phyloP scores from a whole-genome alignment of 30 jellyfish, hydroid and myxozoan genomes.

The Rhopilema esculentum region DNA sequence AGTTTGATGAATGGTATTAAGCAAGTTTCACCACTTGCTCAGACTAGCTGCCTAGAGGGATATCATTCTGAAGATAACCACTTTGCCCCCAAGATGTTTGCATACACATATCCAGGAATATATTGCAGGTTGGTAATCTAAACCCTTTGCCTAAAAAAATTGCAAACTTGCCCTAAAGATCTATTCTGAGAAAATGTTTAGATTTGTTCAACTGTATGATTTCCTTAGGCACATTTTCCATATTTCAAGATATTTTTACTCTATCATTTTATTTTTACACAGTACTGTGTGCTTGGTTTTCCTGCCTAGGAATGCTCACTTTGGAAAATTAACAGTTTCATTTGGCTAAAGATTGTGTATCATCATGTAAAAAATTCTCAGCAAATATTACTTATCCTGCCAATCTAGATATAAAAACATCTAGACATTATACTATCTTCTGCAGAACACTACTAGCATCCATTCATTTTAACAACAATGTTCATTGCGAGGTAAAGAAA shows the following conservation, averaged over 20 bases:
- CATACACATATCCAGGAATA: slow-evolving; percentile 57
- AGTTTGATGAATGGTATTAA: slow-evolving; percentile 31
- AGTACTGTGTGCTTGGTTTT: slow-evolving; percentile 4
- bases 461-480: slow-evolving; percentile 37
- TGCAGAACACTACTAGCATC: slow-evolving; percentile 44
- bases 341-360: not conserved
- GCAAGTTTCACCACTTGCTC: slow-evolving; percentile 53
- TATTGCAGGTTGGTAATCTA: slow-evolving; percentile 50
- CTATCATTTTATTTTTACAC: not conserved
- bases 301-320: slow-evolving; percentile 16
- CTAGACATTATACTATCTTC: not conserved
- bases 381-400: not conserved
- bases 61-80: slow-evolving; percentile 47
- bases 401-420: not conserved
- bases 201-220: not conserved
- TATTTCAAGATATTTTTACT: not conserved
- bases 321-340: slow-evolving; percentile 1
- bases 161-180: slow-evolving; percentile 22
- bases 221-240: not conserved
- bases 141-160: not conserved
- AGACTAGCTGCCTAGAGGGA: slow-evolving; percentile 52
- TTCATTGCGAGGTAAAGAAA: slow-evolving; percentile 30
- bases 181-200: slow-evolving; percentile 2
- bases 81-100: slow-evolving; percentile 59
- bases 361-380: not conserved